Conservation (phyloP, 1,140 invertebrate genomes). For the Drosophila pandora region DNA sequence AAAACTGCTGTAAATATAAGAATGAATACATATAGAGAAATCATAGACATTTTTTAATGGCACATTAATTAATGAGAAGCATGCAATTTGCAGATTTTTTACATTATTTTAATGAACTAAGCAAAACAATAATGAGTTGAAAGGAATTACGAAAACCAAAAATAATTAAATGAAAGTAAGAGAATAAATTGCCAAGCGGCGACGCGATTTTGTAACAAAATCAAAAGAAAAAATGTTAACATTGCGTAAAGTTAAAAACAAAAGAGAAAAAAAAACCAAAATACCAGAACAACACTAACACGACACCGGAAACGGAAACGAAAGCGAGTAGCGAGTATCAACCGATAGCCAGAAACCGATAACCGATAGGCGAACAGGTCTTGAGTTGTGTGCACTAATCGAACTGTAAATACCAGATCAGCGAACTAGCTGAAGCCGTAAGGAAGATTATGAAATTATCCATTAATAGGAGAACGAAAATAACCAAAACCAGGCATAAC, state of each 20-base stretch:
- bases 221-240: conserved; percentile 80
- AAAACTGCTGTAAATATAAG: conserved; percentile 81
- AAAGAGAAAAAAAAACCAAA: conserved; percentile 7
- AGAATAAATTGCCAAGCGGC: conserved; percentile 50
- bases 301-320: conserved; percentile 50
- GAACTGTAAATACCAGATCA: conserved; percentile 80
- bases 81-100: conserved; percentile 78
- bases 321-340: conserved; percentile 14
- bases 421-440: conserved; percentile 16
- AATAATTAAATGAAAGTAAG: conserved; percentile 12
- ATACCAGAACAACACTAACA: conserved; percentile 32
- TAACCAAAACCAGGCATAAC: conserved; percentile 34
- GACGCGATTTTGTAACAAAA: conserved; percentile 74
- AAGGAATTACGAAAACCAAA: conserved; percentile 29
- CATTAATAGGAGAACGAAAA: conserved; percentile 38
- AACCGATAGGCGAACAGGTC: conserved; percentile 50
- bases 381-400: conserved; percentile 74
- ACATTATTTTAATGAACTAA: conserved; percentile 77
- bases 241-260: conserved; percentile 69
- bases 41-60: conserved; percentile 80
- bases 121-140: conserved; percentile 59
- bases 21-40: conserved; percentile 81
- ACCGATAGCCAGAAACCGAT: conserved; percentile 26
- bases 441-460: conserved; percentile 46
- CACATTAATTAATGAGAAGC: conserved; percentile 74